Evolutionary conservation across 2,888 invertebrate species (phyloP).

Genomic region (Himalopsyche anomala): DNA sequence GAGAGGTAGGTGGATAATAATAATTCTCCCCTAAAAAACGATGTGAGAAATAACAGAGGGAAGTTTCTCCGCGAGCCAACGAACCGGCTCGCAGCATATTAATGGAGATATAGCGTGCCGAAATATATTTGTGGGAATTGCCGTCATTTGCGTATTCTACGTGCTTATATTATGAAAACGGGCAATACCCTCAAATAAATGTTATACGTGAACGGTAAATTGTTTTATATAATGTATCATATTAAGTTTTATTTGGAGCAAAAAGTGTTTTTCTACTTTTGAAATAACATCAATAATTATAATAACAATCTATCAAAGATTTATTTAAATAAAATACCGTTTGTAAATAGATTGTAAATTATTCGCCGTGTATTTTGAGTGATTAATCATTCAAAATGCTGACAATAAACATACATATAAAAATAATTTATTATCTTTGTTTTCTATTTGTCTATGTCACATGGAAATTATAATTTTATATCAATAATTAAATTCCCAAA

Average conservation of each 20-base stretch:
- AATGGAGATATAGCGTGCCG: slow-evolving; percentile 74
- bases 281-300: too few species aligned
- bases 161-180: slow-evolving; percentile 53
- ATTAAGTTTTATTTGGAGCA: background rate
- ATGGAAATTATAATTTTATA: too few species aligned
- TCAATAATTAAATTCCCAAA: too few species aligned
- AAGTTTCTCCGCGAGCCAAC: slow-evolving; percentile 49
- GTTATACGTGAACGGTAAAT: background rate
- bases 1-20: background rate
- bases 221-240: background rate
- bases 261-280: too few species aligned
- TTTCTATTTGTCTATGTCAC: too few species aligned
- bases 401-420: too few species aligned
- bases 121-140: slow-evolving; percentile 68
- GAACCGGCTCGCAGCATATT: slow-evolving; percentile 67
- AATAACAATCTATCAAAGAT: too few species aligned
- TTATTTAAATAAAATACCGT: too few species aligned
- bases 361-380: too few species aligned
- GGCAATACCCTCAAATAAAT: slow-evolving; percentile 14
- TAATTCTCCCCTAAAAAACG: slow-evolving; percentile 49
- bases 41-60: slow-evolving; percentile 49
- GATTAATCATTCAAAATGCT: too few species aligned
- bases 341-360: too few species aligned
- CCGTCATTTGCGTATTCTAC: slow-evolving; percentile 54
- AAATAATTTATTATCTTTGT: too few species aligned